Percentiles rank a stretch among this genome's conserved stretches.
Evolutionary conservation across 2,797 vertebrate genomes (phyloP).

Genomic region (Prionace glauca): DNA sequence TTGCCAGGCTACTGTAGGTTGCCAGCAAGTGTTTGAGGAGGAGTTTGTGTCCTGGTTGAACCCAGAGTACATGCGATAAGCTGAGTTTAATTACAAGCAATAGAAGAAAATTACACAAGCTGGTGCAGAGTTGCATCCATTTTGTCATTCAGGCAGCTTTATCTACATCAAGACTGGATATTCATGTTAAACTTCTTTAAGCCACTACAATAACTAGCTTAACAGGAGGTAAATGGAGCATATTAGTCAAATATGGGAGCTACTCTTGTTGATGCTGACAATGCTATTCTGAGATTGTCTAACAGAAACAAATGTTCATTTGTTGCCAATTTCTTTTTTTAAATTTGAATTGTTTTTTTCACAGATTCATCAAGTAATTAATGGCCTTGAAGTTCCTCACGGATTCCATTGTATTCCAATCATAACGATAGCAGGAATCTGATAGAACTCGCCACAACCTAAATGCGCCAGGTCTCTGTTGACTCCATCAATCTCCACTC

Average conservation of each 20-base stretch:
- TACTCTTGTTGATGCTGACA: neutral
- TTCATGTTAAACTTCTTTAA: neutral
- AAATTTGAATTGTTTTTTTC: neutral
- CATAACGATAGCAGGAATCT: neutral
- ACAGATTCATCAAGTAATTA: neutral
- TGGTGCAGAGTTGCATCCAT: neutral
- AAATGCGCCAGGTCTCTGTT: neutral
- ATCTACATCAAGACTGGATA: neutral
- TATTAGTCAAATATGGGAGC: neutral
- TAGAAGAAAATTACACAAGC: neutral
- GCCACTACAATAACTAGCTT: neutral
- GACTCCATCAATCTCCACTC: neutral
- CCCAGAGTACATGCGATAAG: neutral
- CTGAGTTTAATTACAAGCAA: neutral
- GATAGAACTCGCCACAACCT: neutral
- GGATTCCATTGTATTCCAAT: neutral
- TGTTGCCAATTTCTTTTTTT: neutral
- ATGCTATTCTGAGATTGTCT: neutral
- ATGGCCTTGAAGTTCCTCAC: neutral
- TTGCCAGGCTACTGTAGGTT: neutral
- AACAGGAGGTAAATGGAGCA: neutral
- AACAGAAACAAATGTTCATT: neutral
- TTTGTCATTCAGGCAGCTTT: neutral
- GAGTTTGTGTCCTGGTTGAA: neutral
- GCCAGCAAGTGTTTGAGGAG: neutral